Evolutionary conservation across 2,888 invertebrate genomes (phyloP).

Genomic region (Drosophila meridionalis): DNA sequence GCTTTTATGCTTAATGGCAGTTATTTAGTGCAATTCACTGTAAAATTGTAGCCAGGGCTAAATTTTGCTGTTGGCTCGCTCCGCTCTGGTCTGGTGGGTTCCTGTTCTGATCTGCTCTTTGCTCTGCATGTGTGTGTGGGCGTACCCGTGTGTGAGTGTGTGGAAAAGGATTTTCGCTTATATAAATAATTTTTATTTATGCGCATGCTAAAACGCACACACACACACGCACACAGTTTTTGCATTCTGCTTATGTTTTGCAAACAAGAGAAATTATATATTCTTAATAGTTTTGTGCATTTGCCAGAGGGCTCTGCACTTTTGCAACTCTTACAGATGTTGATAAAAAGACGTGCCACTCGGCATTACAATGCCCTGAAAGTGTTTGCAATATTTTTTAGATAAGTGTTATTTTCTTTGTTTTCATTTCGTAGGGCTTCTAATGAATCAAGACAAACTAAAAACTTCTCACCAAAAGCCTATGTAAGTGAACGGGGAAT

Average conservation of each 20-base stretch:
- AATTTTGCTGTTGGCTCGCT: constrained; percentile 16
- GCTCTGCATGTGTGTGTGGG: constrained; percentile 10
- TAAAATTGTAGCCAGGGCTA: constrained; percentile 70
- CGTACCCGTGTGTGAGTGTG: constrained; percentile 14
- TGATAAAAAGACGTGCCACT: neutral
- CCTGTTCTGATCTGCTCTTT: constrained; percentile 8
- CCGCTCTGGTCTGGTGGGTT: neutral
- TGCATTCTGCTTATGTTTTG: constrained; percentile 28
- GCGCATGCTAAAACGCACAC: constrained; percentile 62
- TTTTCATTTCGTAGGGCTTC: neutral
- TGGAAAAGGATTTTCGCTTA: constrained; percentile 66
- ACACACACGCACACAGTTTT: constrained; percentile 41
- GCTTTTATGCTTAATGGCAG: constrained; percentile 81
- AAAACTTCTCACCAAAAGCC: neutral
- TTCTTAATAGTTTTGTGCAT: constrained; percentile 52
- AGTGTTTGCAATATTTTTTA: neutral
- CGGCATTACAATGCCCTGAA: neutral
- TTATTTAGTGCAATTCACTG: constrained; percentile 80
- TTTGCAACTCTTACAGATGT: neutral
- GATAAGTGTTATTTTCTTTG: neutral
- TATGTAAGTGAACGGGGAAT: neutral
- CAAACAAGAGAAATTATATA: constrained; percentile 41
- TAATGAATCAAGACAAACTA: neutral
- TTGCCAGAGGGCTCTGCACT: constrained; percentile 17
- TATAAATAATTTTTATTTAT: constrained; percentile 68